Percentiles rank a stretch among this genome's conserved stretches.
Evolutionary conservation across 2,888 invertebrate species (phyloP).

Genomic region (Hesperia comma): DNA sequence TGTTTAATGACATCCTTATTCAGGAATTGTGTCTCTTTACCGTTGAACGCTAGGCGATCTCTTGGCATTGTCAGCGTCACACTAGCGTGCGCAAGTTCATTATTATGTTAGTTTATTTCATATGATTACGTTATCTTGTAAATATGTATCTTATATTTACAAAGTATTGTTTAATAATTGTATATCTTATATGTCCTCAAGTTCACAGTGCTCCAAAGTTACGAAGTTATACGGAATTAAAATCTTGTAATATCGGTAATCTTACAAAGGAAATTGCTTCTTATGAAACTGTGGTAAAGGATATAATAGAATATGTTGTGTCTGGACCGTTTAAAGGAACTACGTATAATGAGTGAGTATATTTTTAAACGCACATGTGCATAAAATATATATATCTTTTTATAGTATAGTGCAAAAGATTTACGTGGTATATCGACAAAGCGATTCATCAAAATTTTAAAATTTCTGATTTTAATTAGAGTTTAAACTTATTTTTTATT

Average conservation of each 20-base stretch:
- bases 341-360: constrained; percentile 81
- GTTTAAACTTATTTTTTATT: no score
- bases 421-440: no score
- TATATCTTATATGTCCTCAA: constrained; percentile 32
- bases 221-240: constrained; percentile 47
- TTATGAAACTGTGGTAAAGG: constrained; percentile 77
- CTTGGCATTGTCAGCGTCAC: not conserved
- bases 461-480: no score
- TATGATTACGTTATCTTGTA: not conserved
- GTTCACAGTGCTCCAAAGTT: constrained; percentile 46
- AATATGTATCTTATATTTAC: constrained; percentile 4
- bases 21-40: not conserved
- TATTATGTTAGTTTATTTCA: not conserved
- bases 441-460: no score
- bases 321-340: constrained; percentile 82
- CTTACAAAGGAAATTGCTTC: constrained; percentile 83
- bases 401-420: no score
- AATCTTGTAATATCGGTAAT: constrained; percentile 54
- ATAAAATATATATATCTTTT: no score
- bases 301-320: constrained; percentile 78
- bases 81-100: not conserved
- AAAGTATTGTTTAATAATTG: constrained; percentile 17
- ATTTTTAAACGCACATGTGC: no score
- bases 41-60: constrained; percentile 5
- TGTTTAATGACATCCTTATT: constrained; percentile 22